Evolutionary conservation across 2,113 vertebrate species (phyloP).

Genomic region (Dipodomys spectabilis): DNA sequence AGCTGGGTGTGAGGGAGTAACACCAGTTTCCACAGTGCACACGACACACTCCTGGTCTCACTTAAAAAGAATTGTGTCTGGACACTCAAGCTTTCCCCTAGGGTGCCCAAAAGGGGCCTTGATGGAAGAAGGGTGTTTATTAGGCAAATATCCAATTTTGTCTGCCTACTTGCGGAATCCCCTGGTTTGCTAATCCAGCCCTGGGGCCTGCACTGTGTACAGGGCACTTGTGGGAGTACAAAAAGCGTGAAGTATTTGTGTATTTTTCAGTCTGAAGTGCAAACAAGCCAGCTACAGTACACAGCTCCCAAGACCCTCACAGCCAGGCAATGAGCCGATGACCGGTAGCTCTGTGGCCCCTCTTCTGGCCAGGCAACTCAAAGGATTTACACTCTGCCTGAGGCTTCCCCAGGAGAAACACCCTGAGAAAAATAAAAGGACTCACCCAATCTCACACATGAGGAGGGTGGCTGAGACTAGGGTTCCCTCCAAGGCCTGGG

Average conservation of each 20-base stretch:
- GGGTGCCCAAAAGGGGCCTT: conserved; percentile 30
- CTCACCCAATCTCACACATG: not conserved
- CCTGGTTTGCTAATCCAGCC: conserved; percentile 86
- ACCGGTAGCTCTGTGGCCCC: not conserved
- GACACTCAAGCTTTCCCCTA: conserved; percentile 73
- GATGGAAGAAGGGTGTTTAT: conserved; percentile 84
- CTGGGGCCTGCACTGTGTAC: conserved; percentile 91
- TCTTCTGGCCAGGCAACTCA: not conserved
- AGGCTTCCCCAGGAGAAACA: not conserved
- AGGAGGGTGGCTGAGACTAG: not conserved
- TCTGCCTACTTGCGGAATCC: conserved; percentile 80
- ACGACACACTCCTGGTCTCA: conserved; percentile 76
- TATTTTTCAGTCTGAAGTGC: conserved; percentile 92
- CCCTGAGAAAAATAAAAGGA: not conserved
- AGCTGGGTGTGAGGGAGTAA: conserved; percentile 81
- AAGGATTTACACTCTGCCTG: not conserved
- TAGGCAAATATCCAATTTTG: conserved; percentile 90
- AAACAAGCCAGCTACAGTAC: conserved; percentile 93
- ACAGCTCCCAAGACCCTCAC: conserved; percentile 83
- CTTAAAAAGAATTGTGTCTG: conserved; percentile 58
- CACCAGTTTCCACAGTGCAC: conserved; percentile 76
- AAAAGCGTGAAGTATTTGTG: conserved; percentile 95
- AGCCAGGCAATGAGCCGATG: conserved; percentile 29
- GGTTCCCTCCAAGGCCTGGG: not conserved
- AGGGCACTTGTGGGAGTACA: conserved; percentile 91